These are phyloP conservation scores for Corydoras maculifer DNA, from an alignment of 2,113 vertebrate species.

Conservation along the genomic window DNA sequence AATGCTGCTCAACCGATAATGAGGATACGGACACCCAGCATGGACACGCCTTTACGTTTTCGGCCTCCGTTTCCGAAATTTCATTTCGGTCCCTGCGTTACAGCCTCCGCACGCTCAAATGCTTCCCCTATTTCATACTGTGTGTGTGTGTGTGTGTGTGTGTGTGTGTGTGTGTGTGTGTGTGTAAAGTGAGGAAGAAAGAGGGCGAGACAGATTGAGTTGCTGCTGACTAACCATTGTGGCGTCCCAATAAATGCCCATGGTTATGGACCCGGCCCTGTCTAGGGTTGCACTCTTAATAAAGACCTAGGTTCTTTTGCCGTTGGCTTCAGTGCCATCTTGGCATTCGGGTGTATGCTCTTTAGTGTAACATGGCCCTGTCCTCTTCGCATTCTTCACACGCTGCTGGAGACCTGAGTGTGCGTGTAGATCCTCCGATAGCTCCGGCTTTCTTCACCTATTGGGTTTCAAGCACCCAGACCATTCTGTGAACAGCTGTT, in stretches of 20 bases:
- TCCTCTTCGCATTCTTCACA: slow-evolving; percentile 47
- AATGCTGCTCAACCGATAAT: slow-evolving; percentile 22
- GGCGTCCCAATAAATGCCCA: slow-evolving; percentile 64
- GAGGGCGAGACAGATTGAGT: slow-evolving; percentile 55
- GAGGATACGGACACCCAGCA: slow-evolving; percentile 10
- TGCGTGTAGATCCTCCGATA: slow-evolving; percentile 33
- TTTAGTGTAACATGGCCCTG: slow-evolving; percentile 55
- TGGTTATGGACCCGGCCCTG: slow-evolving; percentile 59
- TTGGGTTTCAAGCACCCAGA: slow-evolving; percentile 38
- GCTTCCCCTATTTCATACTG: background rate
- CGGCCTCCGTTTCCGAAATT: background rate
- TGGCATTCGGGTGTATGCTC: slow-evolving; percentile 62
- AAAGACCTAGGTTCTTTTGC: slow-evolving; percentile 53
- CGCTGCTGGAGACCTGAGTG: slow-evolving; percentile 34
- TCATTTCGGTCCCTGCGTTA: background rate
- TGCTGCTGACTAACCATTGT: slow-evolving; percentile 70
- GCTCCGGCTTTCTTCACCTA: slow-evolving; percentile 34
- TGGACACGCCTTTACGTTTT: slow-evolving; percentile 3
- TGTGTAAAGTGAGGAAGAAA: slow-evolving; percentile 6
- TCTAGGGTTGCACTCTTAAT: slow-evolving; percentile 66
- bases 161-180: slow-evolving; percentile 6
- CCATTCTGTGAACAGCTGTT: slow-evolving; percentile 43
- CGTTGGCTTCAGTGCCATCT: slow-evolving; percentile 58
- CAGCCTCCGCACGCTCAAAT: background rate
- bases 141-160: slow-evolving; percentile 1